phyloP scores from a whole-genome alignment of 30 jellyfish, hydroid and myxozoan genomes.

The Aurelia coerulea region DNA sequence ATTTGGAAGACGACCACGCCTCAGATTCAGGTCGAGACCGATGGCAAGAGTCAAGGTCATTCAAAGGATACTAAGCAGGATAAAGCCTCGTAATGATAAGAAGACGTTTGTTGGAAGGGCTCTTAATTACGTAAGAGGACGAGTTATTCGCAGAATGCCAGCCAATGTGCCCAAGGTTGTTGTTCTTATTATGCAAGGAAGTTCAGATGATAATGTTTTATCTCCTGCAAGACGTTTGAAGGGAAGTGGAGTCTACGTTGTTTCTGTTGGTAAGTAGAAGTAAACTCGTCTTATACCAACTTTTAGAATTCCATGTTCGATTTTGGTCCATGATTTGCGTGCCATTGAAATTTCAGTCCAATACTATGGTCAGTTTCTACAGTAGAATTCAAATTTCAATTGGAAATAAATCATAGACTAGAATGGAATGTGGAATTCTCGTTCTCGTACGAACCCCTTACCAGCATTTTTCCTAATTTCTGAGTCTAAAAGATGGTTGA shows the following conservation, averaged over 20 bases:
- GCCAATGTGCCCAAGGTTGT: constrained; percentile 26
- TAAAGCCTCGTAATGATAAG: constrained; percentile 42
- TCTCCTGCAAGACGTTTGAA: constrained; percentile 40
- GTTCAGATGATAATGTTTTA: constrained; percentile 64
- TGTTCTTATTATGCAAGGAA: constrained; percentile 69
- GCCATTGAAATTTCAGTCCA: no score
- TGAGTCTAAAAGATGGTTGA: no score
- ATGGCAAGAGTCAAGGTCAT: constrained; percentile 33
- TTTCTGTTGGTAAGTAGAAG: constrained; percentile 64
- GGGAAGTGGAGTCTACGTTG: constrained; percentile 58
- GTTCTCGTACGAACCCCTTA: no score
- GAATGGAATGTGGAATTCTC: no score
- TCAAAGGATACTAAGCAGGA: constrained; percentile 28
- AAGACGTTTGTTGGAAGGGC: constrained; percentile 54
- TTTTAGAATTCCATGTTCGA: no score
- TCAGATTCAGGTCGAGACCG: constrained; percentile 20
- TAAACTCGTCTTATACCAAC: no score
- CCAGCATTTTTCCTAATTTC: no score
- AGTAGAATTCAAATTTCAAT: no score
- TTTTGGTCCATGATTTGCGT: no score
- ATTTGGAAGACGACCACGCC: constrained; percentile 48
- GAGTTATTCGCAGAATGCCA: constrained; percentile 22
- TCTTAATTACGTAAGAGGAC: constrained; percentile 38
- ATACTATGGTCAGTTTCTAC: no score
- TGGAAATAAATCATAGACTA: no score